Percentiles rank a stretch among this genome's conserved stretches.
Evolutionary conservation across 30 jellyfish, hydroid and myxozoan genomes (phyloP).

Genomic region (Cassiopea xamachana): DNA sequence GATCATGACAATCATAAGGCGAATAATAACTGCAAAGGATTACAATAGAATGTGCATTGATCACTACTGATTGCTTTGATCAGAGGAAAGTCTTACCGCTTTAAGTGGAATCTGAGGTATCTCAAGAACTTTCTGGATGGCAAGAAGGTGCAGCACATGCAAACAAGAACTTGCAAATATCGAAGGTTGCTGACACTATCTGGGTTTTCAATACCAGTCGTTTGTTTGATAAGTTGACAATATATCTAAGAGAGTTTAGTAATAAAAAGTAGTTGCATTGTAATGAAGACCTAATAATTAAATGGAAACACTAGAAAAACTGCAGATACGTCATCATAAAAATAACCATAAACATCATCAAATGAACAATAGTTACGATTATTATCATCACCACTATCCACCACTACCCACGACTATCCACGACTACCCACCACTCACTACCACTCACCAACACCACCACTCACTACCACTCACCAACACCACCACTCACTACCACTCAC

Average conservation of each 20-base stretch:
- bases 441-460: too few relatives aligned
- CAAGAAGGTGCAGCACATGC: constrained; percentile 98
- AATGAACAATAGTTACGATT: too few relatives aligned
- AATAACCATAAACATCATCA: too few relatives aligned
- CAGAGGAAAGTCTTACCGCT: constrained; percentile 65
- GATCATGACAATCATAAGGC: not conserved
- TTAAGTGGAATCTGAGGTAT: constrained; percentile 88
- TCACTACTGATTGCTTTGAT: not conserved
- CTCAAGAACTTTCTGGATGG: constrained; percentile 93
- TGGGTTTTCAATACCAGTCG: constrained; percentile 87
- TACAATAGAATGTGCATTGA: not conserved
- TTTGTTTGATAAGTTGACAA: constrained; percentile 94
- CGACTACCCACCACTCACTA: too few relatives aligned
- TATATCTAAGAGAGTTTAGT: constrained; percentile 63
- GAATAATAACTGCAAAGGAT: not conserved
- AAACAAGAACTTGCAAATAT: constrained; percentile 93
- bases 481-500: too few relatives aligned
- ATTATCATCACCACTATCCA: too few relatives aligned
- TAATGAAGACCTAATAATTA: not conserved
- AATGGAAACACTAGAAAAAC: not conserved
- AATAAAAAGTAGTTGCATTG: not conserved
- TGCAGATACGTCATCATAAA: too few relatives aligned
- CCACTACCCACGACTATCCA: too few relatives aligned
- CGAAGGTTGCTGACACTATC: constrained; percentile 87
- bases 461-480: too few relatives aligned